These are phyloP conservation scores for Phylloscopus trochiloides DNA, from an alignment of 2,113 vertebrate species.

Conservation along the genomic window DNA sequence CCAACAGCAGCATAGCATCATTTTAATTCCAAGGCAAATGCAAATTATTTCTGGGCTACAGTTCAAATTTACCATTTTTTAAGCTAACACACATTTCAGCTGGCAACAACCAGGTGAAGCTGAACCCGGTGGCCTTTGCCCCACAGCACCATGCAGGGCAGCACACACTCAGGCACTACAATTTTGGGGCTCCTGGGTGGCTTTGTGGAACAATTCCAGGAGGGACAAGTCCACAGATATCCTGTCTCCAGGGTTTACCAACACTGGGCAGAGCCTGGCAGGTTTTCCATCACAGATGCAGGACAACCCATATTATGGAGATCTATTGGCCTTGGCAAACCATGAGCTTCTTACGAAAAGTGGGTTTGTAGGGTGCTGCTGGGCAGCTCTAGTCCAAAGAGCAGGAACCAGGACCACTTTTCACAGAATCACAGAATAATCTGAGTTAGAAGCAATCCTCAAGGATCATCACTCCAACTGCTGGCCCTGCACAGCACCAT, in stretches of 20 bases:
- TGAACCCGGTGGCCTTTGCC: neutral
- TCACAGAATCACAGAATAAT: neutral
- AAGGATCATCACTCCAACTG: neutral
- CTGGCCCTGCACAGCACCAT: neutral
- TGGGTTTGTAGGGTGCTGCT: neutral
- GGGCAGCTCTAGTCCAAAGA: neutral
- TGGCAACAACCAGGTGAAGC: neutral
- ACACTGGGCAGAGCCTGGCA: neutral
- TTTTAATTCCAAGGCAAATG: neutral
- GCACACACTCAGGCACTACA: rapidly evolving
- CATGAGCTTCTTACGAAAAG: neutral
- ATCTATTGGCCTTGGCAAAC: neutral
- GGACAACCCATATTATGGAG: neutral
- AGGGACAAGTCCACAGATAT: neutral
- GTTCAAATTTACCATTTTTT: neutral
- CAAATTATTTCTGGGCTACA: neutral
- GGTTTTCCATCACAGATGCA: neutral
- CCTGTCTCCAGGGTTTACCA: rapidly evolving
- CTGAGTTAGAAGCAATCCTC: neutral
- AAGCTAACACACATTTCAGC: neutral
- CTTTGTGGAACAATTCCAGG: neutral
- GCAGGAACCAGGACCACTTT: neutral
- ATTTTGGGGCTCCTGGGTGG: rapidly evolving
- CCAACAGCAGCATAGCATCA: neutral
- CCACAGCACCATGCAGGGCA: rapidly evolving